Evolutionary conservation across 2,113 vertebrate species (phyloP).

Genomic region (Abramis brama): DNA sequence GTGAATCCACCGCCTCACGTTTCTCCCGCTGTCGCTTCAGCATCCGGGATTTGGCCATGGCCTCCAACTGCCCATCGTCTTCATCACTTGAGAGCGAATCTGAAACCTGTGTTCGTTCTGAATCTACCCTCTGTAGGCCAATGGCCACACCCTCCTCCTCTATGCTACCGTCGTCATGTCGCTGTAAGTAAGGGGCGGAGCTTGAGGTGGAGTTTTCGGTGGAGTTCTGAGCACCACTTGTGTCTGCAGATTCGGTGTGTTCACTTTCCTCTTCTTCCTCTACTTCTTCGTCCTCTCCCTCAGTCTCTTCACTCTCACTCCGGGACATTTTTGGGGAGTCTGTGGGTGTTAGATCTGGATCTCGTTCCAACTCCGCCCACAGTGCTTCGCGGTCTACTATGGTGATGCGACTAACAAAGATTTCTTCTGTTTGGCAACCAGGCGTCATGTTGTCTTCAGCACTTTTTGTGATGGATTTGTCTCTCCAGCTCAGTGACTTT

Average conservation of each 20-base stretch:
- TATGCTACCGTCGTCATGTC: constrained; percentile 57
- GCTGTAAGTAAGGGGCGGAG: constrained; percentile 77
- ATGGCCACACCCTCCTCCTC: constrained; percentile 71
- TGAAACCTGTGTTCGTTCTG: constrained; percentile 88
- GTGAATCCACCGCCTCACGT: constrained; percentile 81
- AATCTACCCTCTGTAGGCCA: constrained; percentile 80
- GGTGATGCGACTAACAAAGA: constrained; percentile 75
- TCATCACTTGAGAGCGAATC: constrained; percentile 95
- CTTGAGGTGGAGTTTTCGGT: constrained; percentile 88
- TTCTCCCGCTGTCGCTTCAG: constrained; percentile 85
- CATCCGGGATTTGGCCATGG: constrained; percentile 77
- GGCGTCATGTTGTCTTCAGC: constrained; percentile 60
- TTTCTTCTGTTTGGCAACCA: constrained; percentile 71
- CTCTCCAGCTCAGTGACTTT: constrained; percentile 69
- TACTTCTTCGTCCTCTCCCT: constrained; percentile 57
- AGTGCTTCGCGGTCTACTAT: constrained; percentile 89
- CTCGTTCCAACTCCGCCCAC: constrained; percentile 88
- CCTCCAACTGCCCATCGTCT: constrained; percentile 90
- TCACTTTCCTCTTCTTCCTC: constrained; percentile 78
- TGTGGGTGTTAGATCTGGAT: constrained; percentile 67
- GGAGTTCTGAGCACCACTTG: constrained; percentile 79
- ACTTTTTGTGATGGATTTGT: constrained; percentile 70
- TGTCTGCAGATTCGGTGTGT: constrained; percentile 92
- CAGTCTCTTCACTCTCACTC: constrained; percentile 70
- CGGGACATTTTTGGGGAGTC: constrained; percentile 63